Evolutionary conservation across 2,113 vertebrate species (phyloP).

Genomic region (Octodon degus): DNA sequence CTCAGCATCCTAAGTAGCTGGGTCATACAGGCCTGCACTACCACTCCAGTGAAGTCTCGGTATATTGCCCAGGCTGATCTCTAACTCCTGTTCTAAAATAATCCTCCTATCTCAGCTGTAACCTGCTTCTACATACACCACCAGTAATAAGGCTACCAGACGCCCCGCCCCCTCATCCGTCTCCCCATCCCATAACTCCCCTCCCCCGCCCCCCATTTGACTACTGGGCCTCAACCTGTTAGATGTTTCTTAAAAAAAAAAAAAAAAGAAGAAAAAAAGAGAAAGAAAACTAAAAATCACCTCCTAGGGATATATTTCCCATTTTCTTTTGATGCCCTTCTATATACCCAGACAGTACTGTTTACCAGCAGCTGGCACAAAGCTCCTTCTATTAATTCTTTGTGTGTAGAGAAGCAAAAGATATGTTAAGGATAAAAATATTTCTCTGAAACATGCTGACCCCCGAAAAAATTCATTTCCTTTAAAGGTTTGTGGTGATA

Average conservation of each 20-base stretch:
- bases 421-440: background rate
- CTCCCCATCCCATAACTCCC: too few relatives aligned
- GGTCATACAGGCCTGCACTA: background rate
- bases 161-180: too few relatives aligned
- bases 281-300: background rate
- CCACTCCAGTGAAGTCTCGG: background rate
- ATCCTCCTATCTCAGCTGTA: background rate
- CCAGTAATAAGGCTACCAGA: too few relatives aligned
- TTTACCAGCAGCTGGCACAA: slow-evolving; percentile 34
- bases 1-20: background rate
- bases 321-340: background rate
- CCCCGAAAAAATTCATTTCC: slow-evolving; percentile 39
- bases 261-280: background rate
- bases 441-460: background rate
- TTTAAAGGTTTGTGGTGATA: background rate
- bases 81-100: background rate
- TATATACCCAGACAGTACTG: background rate
- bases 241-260: background rate
- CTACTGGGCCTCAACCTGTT: background rate
- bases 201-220: background rate
- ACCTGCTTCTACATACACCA: background rate
- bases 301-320: background rate
- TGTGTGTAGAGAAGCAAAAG: background rate
- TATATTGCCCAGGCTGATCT: background rate
- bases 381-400: background rate